Conservation (phyloP, 2,888 invertebrate genomes). For the Drosophila acutilabella region DNA sequence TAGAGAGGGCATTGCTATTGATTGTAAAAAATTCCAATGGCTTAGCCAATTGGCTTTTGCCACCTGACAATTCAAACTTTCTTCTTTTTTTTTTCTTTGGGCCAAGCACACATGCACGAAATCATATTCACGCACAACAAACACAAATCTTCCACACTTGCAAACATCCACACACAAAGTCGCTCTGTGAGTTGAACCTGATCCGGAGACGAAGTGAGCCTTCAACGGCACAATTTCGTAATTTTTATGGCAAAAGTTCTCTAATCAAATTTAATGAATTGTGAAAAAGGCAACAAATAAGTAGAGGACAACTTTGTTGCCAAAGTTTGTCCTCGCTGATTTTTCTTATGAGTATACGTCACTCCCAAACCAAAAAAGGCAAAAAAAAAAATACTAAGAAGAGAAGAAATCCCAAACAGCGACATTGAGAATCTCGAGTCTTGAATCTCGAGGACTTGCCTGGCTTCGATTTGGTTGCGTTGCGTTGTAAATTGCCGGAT, state of each 20-base stretch:
- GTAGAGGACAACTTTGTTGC: constrained; percentile 75
- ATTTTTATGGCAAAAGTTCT: constrained; percentile 82
- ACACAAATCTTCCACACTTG: constrained; percentile 67
- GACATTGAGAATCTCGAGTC: constrained; percentile 27
- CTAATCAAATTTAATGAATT: constrained; percentile 82
- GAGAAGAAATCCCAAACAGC: constrained; percentile 7
- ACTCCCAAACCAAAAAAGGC: constrained; percentile 12
- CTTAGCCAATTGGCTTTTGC: constrained; percentile 76
- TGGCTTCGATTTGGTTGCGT: constrained; percentile 70
- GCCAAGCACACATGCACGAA: constrained; percentile 64
- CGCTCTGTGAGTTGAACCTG: constrained; percentile 36
- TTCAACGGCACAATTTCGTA: constrained; percentile 82
- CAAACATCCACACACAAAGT: constrained; percentile 16
- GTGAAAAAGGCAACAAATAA: constrained; percentile 81
- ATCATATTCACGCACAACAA: constrained; percentile 80
- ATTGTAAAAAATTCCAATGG: constrained; percentile 68
- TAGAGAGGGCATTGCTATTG: constrained; percentile 39
- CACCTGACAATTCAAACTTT: constrained; percentile 79
- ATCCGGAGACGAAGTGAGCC: constrained; percentile 68
- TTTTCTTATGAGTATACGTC: constrained; percentile 78
- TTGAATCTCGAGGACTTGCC: constrained; percentile 11
- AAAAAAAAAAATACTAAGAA: not conserved
- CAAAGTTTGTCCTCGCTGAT: constrained; percentile 73
- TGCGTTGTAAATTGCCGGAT: constrained; percentile 76
- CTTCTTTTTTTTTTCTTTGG: constrained; percentile 37